Conservation (phyloP, 2,113 vertebrate genomes). For the Plestiodon gilberti region DNA sequence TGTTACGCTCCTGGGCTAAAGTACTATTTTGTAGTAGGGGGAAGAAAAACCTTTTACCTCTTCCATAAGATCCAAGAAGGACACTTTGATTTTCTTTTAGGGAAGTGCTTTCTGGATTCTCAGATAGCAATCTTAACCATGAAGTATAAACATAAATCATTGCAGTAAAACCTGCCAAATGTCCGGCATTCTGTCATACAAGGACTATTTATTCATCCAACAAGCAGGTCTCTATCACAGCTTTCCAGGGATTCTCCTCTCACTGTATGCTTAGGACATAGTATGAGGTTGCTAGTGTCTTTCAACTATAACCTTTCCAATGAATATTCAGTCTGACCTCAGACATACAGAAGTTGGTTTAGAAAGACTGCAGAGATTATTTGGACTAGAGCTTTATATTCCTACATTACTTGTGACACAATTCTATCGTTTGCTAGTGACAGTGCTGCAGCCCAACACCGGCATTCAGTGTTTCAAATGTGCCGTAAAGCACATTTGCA, state of each 20-base stretch:
- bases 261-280: rapidly evolving
- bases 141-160: constrained; percentile 6
- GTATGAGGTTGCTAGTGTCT: rapidly evolving
- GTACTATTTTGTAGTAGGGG: background rate
- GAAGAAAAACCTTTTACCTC: background rate
- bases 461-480: too few species aligned
- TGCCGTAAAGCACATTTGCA: too few species aligned
- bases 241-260: rapidly evolving
- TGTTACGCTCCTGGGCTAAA: too few species aligned
- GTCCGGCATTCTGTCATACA: background rate
- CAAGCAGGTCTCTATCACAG: rapidly evolving
- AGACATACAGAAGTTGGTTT: rapidly evolving
- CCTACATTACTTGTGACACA: too few species aligned
- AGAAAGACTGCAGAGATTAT: background rate
- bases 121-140: constrained; percentile 2
- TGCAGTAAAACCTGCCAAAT: constrained; percentile 44
- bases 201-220: background rate
- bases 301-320: rapidly evolving
- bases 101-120: constrained; percentile 37
- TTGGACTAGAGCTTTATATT: background rate
- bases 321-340: rapidly evolving
- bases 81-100: constrained; percentile 44
- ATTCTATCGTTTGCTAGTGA: too few species aligned
- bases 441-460: too few species aligned
- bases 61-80: constrained; percentile 32